A percentile compares a stretch with the other conserved stretches of the same genome.
These are phyloP conservation scores for Nannoperca obscura DNA, from an alignment of 2,797 vertebrate genomes.

Conservation along the genomic window DNA sequence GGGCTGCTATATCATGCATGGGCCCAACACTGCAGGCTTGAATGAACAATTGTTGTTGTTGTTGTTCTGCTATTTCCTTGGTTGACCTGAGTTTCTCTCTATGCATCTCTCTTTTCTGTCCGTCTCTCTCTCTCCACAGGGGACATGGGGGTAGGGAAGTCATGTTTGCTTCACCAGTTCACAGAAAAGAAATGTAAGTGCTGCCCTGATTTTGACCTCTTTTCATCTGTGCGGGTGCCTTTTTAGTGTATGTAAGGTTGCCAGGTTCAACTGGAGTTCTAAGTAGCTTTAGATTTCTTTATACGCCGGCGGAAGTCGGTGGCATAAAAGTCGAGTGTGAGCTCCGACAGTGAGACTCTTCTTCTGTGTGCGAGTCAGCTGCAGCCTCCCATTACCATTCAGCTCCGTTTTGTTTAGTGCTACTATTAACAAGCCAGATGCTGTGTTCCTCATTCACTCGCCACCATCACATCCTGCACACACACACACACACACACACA, in stretches of 20 bases:
- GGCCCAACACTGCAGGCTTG: conserved; percentile 40
- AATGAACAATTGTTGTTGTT: conserved; percentile 40
- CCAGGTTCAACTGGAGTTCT: conserved; percentile 65
- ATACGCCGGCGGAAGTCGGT: conserved; percentile 57
- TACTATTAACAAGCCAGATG: conserved; percentile 81
- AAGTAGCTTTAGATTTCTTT: conserved; percentile 66
- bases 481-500: conserved; percentile 29
- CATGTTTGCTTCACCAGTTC: conserved; percentile 99
- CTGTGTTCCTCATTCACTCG: conserved; percentile 66
- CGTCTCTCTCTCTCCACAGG: conserved; percentile 81
- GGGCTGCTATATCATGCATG: conserved; percentile 45
- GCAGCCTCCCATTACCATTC: conserved; percentile 78
- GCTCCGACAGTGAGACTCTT: conserved; percentile 69
- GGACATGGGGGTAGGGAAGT: conserved; percentile 99
- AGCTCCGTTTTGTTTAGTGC: conserved; percentile 64
- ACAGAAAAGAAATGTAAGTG: conserved; percentile 99
- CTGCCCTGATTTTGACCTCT: conserved; percentile 33
- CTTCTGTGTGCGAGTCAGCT: conserved; percentile 76
- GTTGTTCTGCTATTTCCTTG: conserved; percentile 44
- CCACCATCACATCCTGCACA: conserved; percentile 62
- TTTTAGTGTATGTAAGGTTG: conserved; percentile 48
- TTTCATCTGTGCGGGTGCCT: conserved; percentile 25
- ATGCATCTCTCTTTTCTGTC: background rate
- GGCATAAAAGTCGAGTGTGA: conserved; percentile 61
- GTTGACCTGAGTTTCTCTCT: conserved; percentile 60